Base-by-base conservation (phyloP, 2,113 vertebrate species). In the Corythoichthys haematopterus region DNA sequence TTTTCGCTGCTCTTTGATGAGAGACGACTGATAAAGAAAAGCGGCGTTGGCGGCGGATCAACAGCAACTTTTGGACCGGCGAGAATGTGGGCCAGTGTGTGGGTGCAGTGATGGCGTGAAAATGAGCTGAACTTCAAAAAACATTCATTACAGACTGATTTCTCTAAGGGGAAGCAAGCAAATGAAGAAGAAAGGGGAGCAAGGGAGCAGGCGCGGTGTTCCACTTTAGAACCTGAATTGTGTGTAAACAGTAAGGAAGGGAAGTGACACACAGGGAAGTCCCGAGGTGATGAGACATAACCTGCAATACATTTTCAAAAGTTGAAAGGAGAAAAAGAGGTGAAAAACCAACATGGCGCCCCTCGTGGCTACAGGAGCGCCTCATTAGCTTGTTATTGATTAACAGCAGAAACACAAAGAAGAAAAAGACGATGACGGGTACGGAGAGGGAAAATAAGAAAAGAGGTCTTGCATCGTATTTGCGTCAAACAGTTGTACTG, bases 101-200 rank as follows among this genome's bases (percentile, higher is more conserved):
- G 69, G 77, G 40, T 80, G 70, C 61, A 33, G 70, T 5, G 10
- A 63, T 66, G 77, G 75, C 78, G 70, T 75, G 20, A 67, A 85
- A 90, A 84, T 88, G 65, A 84, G 77, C 79, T 64, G 73, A 81
- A 89, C 83, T 88, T 90, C 84, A 89, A 88, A 61, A 88, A 83
- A 84, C 78, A 74, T 86, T 88, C 82, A 90, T 90, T 88, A 88
- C 81, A 86, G 82, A 84, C 7, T 38, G 64, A 46, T 64, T 69
- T 80, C 86, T 89, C 81, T 69, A 69, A 84, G 83, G 83, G 85
- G 73, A 60, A 69, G 43, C 64, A 81, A 80, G 85, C 79, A 86
- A 83, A 84, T 9, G 16, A 45, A 61, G 37, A 80, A 6, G 68
- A 78, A 66, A 36, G 71, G 67, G 0, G 40, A 50, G 60, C 12